Evolutionary conservation across 2,888 invertebrate genomes (phyloP), one percentile per base, ranked within the genome.

Genomic region (Ennomos quercinarius): DNA sequence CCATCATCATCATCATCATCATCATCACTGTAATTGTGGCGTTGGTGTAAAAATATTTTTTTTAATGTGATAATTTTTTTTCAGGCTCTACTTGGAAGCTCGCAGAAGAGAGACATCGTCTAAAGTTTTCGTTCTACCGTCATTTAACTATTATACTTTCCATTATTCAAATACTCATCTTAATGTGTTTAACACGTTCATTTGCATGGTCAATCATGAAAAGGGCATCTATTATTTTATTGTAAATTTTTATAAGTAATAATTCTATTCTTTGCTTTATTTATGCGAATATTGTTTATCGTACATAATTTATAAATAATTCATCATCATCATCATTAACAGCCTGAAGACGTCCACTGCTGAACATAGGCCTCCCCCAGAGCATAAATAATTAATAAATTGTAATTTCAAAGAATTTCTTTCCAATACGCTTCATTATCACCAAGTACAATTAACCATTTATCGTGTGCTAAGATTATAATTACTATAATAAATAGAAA

Each of bases 361-460:
- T n/a, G n/a, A n/a, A n/a, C n/a, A n/a, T n/a, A n/a, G n/a, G n/a
- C n/a, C n/a, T n/a, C n/a, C n/a, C n/a, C n/a, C n/a, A n/a, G n/a
- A n/a, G n/a, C n/a, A n/a, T n/a, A n/a, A n/a, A n/a, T 27, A 27
- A 48, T 43, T 53, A 54, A 48, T 63, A 51, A 49, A 59, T 51
- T 61, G 57, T 64, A 65, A 72, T 77, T 78, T 78, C 79, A 84
- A 86, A 80, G 80, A 82, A 81, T 75, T 72, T 77, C 71, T 81
- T 80, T 79, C 72, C 74, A 76, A 80, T 87, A 87, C 86, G 86
- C 89, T 89, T 89, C 80, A 83, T 83, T 83, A 80, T 89, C 86
- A 88, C 86, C 87, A 87, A 89, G 90, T 90, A 89, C 87, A 88
- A 89, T 86, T 84, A 86, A 88, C 82, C 78, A 81, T 79, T 77